Conservation (phyloP, 2,797 vertebrate species). For the Lindbergichthys nudifrons region DNA sequence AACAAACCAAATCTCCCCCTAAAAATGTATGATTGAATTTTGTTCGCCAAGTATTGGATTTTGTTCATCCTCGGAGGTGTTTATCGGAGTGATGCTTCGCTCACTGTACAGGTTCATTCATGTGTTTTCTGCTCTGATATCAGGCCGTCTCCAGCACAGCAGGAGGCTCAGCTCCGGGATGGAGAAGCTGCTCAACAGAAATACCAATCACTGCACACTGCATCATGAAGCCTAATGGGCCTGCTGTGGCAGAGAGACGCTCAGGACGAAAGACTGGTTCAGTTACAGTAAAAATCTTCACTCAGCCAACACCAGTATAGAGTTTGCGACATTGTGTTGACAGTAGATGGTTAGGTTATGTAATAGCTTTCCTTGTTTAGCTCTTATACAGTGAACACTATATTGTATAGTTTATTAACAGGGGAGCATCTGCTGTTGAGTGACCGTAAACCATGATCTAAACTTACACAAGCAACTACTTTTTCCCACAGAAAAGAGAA, state of each 20-base stretch:
- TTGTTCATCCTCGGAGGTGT: conserved; percentile 43
- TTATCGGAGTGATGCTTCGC: conserved; percentile 49
- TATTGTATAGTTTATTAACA: conserved; percentile 32
- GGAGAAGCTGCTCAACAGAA: conserved; percentile 74
- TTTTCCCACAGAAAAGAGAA: conserved; percentile 27
- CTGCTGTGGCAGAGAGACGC: conserved; percentile 65
- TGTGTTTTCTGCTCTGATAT: conserved; percentile 56
- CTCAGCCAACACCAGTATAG: conserved; percentile 4
- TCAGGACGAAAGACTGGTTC: conserved; percentile 64
- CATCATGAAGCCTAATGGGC: conserved; percentile 73
- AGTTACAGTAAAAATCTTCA: conserved; percentile 48
- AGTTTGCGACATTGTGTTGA: conserved; percentile 14
- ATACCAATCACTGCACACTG: conserved; percentile 73
- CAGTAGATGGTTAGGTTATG: conserved; percentile 18
- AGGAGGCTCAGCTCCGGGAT: conserved; percentile 58
- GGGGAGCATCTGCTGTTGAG: conserved; percentile 28
- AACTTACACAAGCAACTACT: conserved; percentile 13
- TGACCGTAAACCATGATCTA: conserved; percentile 33
- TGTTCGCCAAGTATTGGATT: conserved; percentile 6
- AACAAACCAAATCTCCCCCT: conserved; percentile 18
- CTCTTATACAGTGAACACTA: conserved; percentile 19
- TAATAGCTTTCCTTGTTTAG: conserved; percentile 16
- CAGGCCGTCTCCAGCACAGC: conserved; percentile 67
- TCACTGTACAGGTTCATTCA: conserved; percentile 57
- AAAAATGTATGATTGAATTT: conserved; percentile 25